These are phyloP conservation scores for Rhimphoctona megacephalus DNA, from an alignment of 2,888 invertebrate genomes.

Conservation along the genomic window DNA sequence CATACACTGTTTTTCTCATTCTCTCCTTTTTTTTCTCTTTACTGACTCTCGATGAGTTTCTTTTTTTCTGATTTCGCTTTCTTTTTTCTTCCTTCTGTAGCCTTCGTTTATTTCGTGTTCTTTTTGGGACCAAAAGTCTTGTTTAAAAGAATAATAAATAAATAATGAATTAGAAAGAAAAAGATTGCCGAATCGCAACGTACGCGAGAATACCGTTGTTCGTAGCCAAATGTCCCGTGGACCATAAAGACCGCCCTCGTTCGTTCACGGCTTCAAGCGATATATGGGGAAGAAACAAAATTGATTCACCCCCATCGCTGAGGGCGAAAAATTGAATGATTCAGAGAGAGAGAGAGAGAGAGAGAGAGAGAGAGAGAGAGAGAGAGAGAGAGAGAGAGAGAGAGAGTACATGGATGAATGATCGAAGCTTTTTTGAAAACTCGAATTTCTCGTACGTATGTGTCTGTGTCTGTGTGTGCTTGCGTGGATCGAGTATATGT, in stretches of 20 bases:
- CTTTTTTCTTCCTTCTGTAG: slow-evolving; percentile 17
- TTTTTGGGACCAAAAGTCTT: not conserved
- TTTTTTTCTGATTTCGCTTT: slow-evolving; percentile 25
- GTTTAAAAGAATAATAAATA: slow-evolving; percentile 10
- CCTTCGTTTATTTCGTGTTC: not conserved
- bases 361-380: not conserved
- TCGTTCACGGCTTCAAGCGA: slow-evolving; percentile 68
- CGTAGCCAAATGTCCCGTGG: slow-evolving; percentile 83
- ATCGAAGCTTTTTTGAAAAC: slow-evolving; percentile 11
- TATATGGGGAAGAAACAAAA: slow-evolving; percentile 19
- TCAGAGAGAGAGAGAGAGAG: not conserved
- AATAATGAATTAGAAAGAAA: slow-evolving; percentile 38
- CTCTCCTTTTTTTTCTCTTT: slow-evolving; percentile 6
- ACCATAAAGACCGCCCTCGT: slow-evolving; percentile 80
- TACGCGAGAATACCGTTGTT: slow-evolving; percentile 75
- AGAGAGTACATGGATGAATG: not conserved
- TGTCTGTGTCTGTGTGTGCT: slow-evolving; percentile 1
- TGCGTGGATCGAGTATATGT: slow-evolving; percentile 50
- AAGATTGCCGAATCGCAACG: slow-evolving; percentile 9
- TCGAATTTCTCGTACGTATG: slow-evolving; percentile 25
- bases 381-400: not conserved
- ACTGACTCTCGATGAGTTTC: slow-evolving; percentile 3
- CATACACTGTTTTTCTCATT: not conserved
- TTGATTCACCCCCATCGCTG: slow-evolving; percentile 54
- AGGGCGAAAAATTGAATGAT: slow-evolving; percentile 35